Evolutionary conservation across 2,113 vertebrate genomes (phyloP).

Genomic region (Fregetta grallaria): DNA sequence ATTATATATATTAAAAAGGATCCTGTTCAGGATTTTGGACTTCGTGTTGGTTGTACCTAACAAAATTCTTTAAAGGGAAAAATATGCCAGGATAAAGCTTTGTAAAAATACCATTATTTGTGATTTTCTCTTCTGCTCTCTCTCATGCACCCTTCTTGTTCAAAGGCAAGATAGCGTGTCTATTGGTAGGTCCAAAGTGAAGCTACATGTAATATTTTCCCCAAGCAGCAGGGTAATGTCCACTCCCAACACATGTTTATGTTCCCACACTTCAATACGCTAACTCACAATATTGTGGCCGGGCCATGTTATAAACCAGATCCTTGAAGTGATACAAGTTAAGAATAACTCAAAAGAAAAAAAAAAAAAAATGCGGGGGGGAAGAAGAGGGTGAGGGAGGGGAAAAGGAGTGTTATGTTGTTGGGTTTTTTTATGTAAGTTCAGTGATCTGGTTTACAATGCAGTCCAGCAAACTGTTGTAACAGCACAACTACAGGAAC

Average conservation of each 20-base stretch:
- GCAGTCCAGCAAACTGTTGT: not conserved
- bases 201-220: not conserved
- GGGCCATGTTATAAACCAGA: not conserved
- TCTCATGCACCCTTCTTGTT: not conserved
- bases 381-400: not conserved
- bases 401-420: not conserved
- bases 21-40: not conserved
- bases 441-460: not conserved
- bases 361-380: not conserved
- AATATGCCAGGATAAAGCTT: not conserved
- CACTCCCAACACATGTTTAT: not conserved
- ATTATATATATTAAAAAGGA: not conserved
- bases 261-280: not conserved
- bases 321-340: not conserved
- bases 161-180: not conserved
- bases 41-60: not conserved
- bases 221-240: not conserved
- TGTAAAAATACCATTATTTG: not conserved
- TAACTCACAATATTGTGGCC: not conserved
- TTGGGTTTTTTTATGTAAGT: not conserved
- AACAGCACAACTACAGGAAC: not conserved
- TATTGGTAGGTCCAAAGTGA: not conserved
- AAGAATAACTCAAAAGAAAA: not conserved
- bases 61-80: not conserved
- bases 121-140: not conserved